These are phyloP conservation scores for Megaustenia siamemsis DNA, from an alignment of 2,888 invertebrate genomes.

Conservation along the genomic window DNA sequence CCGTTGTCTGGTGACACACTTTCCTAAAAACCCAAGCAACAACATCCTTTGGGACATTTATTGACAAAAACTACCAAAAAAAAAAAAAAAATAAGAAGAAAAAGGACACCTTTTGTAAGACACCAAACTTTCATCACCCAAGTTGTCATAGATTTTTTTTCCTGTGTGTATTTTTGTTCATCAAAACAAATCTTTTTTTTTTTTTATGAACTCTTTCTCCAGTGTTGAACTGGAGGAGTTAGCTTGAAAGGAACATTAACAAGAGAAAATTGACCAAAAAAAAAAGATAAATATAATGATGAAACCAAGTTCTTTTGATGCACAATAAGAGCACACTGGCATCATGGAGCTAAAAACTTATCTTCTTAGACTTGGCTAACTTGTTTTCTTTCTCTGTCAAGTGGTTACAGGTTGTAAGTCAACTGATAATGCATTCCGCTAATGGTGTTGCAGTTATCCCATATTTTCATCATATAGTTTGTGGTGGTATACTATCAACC, in stretches of 20 bases:
- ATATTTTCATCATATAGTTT: too few relatives aligned
- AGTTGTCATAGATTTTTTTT: constrained; percentile 4
- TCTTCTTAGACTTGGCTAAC: too few relatives aligned
- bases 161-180: background rate
- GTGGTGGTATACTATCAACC: too few relatives aligned
- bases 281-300: constrained; percentile 35
- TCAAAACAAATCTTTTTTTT: background rate
- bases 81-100: background rate
- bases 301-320: constrained; percentile 52
- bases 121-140: constrained; percentile 51
- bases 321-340: constrained; percentile 10
- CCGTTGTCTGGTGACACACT: background rate
- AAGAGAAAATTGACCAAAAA: background rate
- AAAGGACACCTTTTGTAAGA: constrained; percentile 24
- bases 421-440: constrained; percentile 1
- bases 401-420: constrained; percentile 1
- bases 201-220: too few relatives aligned
- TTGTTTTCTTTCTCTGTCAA: background rate
- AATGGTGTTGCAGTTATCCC: background rate
- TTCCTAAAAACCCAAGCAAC: background rate
- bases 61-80: background rate
- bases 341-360: constrained; percentile 22
- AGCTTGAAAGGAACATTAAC: constrained; percentile 33
- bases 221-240: constrained; percentile 13
- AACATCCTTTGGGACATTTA: constrained; percentile 22